Evolutionary conservation across 2,113 vertebrate species (phyloP).

Genomic region (Petaurus breviceps): DNA sequence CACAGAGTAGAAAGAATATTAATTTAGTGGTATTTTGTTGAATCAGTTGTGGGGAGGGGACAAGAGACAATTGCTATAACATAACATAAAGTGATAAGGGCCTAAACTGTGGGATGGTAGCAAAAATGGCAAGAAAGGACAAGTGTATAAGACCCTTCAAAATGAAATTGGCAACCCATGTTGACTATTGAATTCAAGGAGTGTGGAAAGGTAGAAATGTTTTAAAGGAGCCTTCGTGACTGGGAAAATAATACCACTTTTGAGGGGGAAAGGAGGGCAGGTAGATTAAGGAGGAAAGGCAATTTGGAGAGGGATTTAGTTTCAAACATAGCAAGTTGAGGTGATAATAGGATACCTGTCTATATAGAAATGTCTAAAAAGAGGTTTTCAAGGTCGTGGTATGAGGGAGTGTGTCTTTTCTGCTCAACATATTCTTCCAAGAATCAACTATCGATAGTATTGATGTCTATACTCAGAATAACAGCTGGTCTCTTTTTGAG

Average conservation of each 20-base stretch:
- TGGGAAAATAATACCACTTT: neutral
- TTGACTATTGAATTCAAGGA: neutral
- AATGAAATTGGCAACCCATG: neutral
- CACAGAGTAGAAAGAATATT: neutral
- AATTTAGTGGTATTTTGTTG: neutral
- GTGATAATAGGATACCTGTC: neutral
- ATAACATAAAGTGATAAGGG: neutral
- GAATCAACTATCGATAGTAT: neutral
- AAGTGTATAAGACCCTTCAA: neutral
- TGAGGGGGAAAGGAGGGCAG: neutral
- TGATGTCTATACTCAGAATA: neutral
- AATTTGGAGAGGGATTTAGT: neutral
- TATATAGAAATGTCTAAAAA: neutral
- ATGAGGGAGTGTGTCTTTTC: neutral
- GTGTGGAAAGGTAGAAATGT: neutral
- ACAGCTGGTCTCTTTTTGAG: neutral
- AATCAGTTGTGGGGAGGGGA: neutral
- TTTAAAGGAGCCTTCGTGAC: neutral
- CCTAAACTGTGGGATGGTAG: neutral
- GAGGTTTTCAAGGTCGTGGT: neutral
- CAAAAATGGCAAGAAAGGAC: neutral
- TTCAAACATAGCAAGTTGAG: neutral
- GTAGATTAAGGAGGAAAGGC: neutral
- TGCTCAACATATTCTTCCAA: neutral
- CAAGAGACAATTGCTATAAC: neutral